Conservation (phyloP, 2,888 invertebrate genomes). For the Drosophila paramelanica region DNA sequence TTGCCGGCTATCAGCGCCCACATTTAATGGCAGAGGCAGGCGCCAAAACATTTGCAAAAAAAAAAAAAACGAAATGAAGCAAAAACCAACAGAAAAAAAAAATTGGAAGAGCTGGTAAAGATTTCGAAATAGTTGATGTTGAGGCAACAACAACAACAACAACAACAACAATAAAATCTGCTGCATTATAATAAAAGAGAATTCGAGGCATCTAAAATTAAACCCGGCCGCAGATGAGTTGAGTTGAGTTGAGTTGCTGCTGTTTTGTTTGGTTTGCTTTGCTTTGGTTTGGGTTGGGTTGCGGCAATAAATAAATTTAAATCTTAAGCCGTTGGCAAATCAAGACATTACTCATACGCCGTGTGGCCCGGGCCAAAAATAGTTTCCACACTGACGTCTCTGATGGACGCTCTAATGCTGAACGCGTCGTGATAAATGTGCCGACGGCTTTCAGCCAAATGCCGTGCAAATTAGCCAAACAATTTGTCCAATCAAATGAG, state of each 20-base stretch:
- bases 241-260: slow-evolving; percentile 18
- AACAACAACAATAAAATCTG: slow-evolving; percentile 18
- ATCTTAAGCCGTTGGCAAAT: slow-evolving; percentile 72
- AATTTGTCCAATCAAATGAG: slow-evolving; percentile 66
- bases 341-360: slow-evolving; percentile 79
- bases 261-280: slow-evolving; percentile 5
- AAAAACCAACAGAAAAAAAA: background rate
- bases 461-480: slow-evolving; percentile 70
- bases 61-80: slow-evolving; percentile 3
- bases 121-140: slow-evolving; percentile 36
- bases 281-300: slow-evolving; percentile 4
- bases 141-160: slow-evolving; percentile 7
- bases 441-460: slow-evolving; percentile 63
- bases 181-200: slow-evolving; percentile 36
- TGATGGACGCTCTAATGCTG: slow-evolving; percentile 39
- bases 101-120: slow-evolving; percentile 26
- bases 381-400: slow-evolving; percentile 41
- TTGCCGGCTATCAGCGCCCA: slow-evolving; percentile 18
- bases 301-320: slow-evolving; percentile 68
- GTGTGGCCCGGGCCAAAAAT: slow-evolving; percentile 63
- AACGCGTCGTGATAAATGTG: slow-evolving; percentile 67
- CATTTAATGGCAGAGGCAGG: slow-evolving; percentile 29
- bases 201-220: slow-evolving; percentile 34
- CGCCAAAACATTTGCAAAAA: slow-evolving; percentile 35
- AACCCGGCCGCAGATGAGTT: slow-evolving; percentile 29